Evolutionary conservation across 2,888 invertebrate genomes (phyloP), one percentile per base, ranked within the genome.

Genomic region (Metalampra italica): DNA sequence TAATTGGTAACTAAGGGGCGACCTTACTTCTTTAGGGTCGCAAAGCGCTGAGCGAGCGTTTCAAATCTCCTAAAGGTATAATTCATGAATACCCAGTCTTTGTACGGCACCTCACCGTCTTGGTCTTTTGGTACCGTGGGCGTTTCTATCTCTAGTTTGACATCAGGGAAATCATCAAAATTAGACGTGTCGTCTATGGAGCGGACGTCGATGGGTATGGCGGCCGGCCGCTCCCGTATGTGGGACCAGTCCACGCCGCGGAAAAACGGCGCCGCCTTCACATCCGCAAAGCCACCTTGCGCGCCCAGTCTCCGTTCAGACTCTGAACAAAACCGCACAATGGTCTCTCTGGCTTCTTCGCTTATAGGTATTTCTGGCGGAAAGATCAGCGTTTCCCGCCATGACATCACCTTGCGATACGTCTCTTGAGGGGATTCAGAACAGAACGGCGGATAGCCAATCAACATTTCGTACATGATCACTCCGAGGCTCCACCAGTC

Each of bases 401-500:
- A 99, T 75, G 98, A 98, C 98, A 99, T 98, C 64, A 99, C 99
- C 89, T 90, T 90, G 59, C 94, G 92, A 83, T 98, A 98, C 15
- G 98, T 98, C 87, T 98, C 98, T 79, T 98, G 98, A 3, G 98
- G 97, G 64, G 97, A 98, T 86, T 99, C 99, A 50, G 99, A 99
- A 85, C 99, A 99, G 90, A 99, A 99, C 47, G 99, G 99, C 56
- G 99, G 99, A 85, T 99, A 99, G 15, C 99, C 99, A 87, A 99
- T 99, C 63, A 99, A 91, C 99, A 99, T 99, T 90, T 99, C 99
- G 88, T 99, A 90, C 90, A 99, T 99, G 68, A 99, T 99, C 50
- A 99, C 99, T 29, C 99, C 99, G 50, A 99, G 91, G 54, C 98
- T 98, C 99, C 99, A 99, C 97, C 98, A 99, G 87, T 99, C 99